Conservation (phyloP, 2,113 vertebrate genomes). For the Chunga burmeisteri region DNA sequence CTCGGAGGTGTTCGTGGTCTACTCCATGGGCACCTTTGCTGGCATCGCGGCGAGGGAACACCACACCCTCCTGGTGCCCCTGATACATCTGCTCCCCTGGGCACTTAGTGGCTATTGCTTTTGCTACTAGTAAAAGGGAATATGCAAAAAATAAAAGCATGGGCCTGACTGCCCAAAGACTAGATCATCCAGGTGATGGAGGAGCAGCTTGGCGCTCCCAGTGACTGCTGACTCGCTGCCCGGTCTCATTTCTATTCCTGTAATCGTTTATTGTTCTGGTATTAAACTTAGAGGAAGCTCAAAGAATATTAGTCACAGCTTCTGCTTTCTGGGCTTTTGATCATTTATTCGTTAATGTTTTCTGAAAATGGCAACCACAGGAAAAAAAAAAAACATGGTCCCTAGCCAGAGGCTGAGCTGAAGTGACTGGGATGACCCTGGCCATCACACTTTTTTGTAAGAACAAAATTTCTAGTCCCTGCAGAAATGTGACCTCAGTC, state of each 20-base stretch:
- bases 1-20: fast-evolving
- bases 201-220: neutral
- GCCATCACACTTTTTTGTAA: neutral
- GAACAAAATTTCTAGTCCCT: neutral
- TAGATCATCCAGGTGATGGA: fast-evolving
- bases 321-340: neutral
- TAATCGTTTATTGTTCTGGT: neutral
- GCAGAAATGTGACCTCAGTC: neutral
- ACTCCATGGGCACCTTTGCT: fast-evolving
- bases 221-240: neutral
- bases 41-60: fast-evolving
- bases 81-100: fast-evolving
- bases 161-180: neutral
- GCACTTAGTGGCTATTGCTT: neutral
- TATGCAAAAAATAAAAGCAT: neutral
- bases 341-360: neutral
- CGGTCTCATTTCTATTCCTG: neutral
- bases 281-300: neutral
- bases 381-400: neutral
- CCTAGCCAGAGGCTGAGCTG: neutral
- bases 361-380: neutral
- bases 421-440: neutral
- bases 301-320: neutral
- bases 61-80: neutral
- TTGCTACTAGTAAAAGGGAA: neutral